Conservation (phyloP, 2,113 vertebrate species). For the Limanda limanda region DNA sequence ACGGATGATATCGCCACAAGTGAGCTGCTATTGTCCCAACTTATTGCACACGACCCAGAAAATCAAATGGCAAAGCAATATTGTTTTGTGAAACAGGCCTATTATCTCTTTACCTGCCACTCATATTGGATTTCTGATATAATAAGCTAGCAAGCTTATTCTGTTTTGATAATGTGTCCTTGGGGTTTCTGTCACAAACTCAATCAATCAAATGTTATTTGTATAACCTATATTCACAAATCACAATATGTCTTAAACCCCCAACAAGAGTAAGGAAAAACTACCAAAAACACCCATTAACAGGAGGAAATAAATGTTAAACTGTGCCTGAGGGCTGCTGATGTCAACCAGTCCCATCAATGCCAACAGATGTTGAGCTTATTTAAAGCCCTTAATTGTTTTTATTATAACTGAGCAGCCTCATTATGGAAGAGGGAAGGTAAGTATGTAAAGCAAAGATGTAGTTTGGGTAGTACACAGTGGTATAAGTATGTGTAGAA, state of each 20-base stretch:
- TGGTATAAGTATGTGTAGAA: too few species aligned
- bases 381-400: not conserved
- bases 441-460: not conserved
- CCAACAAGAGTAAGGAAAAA: too few species aligned
- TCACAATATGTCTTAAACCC: too few species aligned
- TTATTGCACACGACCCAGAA: conserved; percentile 4
- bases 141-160: conserved; percentile 4
- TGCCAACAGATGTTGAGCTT: conserved; percentile 6
- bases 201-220: too few species aligned
- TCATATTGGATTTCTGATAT: conserved; percentile 33
- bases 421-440: not conserved
- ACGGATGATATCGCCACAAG: not conserved
- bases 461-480: too few species aligned
- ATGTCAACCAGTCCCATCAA: conserved; percentile 16
- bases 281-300: too few species aligned
- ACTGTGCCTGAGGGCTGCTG: not conserved
- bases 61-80: conserved; percentile 11
- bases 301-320: not conserved
- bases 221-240: too few species aligned
- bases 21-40: not conserved
- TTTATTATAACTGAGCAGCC: not conserved
- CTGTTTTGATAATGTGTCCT: conserved; percentile 4
- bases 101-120: conserved; percentile 33
- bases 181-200: conserved; percentile 12
- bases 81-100: conserved; percentile 25